Evolutionary conservation across 2,888 invertebrate species (phyloP).

Genomic region (Amiota mariae): DNA sequence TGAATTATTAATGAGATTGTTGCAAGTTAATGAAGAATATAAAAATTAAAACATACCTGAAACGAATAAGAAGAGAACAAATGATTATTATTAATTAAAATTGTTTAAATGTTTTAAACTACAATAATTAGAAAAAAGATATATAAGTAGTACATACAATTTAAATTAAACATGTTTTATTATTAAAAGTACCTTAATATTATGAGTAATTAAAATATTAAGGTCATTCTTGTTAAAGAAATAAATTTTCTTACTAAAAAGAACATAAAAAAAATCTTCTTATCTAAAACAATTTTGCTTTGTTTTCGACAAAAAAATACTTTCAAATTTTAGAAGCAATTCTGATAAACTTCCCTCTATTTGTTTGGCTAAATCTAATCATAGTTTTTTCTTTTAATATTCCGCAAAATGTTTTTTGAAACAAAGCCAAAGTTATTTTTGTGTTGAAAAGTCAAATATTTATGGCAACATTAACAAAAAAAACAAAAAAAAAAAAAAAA

Average conservation of each 20-base stretch:
- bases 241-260: too few relatives aligned
- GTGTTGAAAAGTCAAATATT: conserved; percentile 56
- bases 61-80: conserved; percentile 33
- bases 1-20: not conserved
- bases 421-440: conserved; percentile 49
- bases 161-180: not conserved
- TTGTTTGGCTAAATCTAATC: not conserved
- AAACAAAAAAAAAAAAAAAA: conserved; percentile 48
- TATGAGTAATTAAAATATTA: too few relatives aligned
- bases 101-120: not conserved
- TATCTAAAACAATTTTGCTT: not conserved
- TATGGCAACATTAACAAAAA: conserved; percentile 50
- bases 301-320: not conserved
- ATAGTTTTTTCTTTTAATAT: not conserved
- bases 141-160: not conserved
- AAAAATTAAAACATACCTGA: conserved; percentile 41
- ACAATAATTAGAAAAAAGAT: not conserved
- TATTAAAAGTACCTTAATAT: too few relatives aligned
- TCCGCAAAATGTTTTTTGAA: conserved; percentile 40
- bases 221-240: too few relatives aligned
- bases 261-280: too few relatives aligned
- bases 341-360: not conserved
- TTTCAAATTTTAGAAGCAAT: not conserved
- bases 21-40: not conserved
- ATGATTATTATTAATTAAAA: not conserved